Base-by-base conservation (phyloP, 2,888 invertebrate species). In the Cecidostiba fungosa region DNA sequence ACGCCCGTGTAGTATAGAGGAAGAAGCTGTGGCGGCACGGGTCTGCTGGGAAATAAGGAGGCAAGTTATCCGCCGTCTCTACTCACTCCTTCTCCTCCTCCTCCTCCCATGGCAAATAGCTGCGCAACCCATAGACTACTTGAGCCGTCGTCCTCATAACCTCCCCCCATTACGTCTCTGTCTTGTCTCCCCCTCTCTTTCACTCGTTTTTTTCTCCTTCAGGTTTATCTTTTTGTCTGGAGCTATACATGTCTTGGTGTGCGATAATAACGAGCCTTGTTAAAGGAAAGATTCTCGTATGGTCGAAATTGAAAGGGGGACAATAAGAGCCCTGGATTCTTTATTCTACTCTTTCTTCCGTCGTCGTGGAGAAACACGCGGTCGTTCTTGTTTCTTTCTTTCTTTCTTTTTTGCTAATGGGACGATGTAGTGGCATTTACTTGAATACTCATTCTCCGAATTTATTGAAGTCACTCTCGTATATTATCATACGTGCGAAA, bases 41-140 rank as follows among this genome's bases (percentile, higher is more conserved):
- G 92, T 92, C 93, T 92, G 90, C 88, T 92, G 93, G 93, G 93
- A 93, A 93, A 93, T 93, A 93, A 92, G 92, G 92, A 92, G 91
- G 91, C 91, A 90, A 92, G 92, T 92, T 92, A 91, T 91, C 91
- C 90, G 72, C 85, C 83, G 87, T 87, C 87, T 85, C 87, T 85
- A 84, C 88, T 88, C 88, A 89, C 86, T 87, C 87, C 84, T 84
- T 74, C 78, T 90, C 90, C 62, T 32, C 82, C 84, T 84, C 77
- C 78, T 90, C 90, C 62, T 32, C 82, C 66, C 32, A 80, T 76
- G 89, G 91, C 90, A 92, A 92, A 92, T 92, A 92, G 91, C 91
- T 90, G 88, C 88, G 89, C 91, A 91, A 91, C 90, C 90, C 87
- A 85, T 88, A 87, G 88, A 88, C 89, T 88, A 89, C 88, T 87